Conservation (phyloP, 2,888 invertebrate genomes). For the Drosophila diplacantha region DNA sequence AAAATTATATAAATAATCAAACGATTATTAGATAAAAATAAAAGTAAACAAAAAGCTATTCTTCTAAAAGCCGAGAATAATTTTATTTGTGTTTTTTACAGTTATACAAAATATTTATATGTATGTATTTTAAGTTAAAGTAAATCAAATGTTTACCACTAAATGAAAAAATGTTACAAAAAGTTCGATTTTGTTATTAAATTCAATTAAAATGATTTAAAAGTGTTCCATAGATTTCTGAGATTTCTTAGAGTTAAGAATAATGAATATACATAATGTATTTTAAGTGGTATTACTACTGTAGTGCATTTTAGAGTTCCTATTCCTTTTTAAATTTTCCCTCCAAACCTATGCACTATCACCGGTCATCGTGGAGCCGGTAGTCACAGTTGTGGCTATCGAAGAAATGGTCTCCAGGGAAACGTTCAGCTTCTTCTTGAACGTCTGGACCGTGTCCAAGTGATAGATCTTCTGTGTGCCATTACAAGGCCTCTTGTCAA, state of each 20-base stretch:
- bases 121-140: neutral
- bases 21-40: too few relatives aligned
- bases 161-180: neutral
- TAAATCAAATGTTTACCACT: neutral
- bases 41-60: neutral
- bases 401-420: conserved; percentile 77
- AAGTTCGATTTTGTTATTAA: conserved; percentile 10
- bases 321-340: neutral
- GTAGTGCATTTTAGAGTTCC: conserved; percentile 1
- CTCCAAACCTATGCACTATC: conserved; percentile 45
- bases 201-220: conserved; percentile 3
- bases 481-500: conserved; percentile 60
- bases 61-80: neutral
- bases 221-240: neutral
- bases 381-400: conserved; percentile 74
- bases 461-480: conserved; percentile 73
- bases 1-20: too few relatives aligned
- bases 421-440: conserved; percentile 71
- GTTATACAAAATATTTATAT: conserved; percentile 6
- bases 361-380: conserved; percentile 59
- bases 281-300: conserved; percentile 10
- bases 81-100: conserved; percentile 17
- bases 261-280: neutral
- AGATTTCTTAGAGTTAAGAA: neutral
- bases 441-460: conserved; percentile 72